Evolutionary conservation across 1,140 invertebrate genomes (phyloP).

Genomic region (Tetragnatha versicolor): DNA sequence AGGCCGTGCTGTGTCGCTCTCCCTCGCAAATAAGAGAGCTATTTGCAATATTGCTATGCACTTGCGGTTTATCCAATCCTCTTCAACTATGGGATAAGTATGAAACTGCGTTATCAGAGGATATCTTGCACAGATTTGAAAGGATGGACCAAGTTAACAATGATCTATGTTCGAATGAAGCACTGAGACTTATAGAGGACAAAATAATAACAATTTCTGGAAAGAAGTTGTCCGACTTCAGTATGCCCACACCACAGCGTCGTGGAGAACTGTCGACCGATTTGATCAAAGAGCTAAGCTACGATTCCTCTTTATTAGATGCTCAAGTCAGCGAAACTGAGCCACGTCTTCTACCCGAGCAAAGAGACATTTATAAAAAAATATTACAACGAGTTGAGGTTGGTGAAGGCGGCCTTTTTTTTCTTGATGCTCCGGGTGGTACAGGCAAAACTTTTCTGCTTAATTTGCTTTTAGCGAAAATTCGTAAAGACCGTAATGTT

Average conservation of each 20-base stretch:
- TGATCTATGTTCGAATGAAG: not conserved
- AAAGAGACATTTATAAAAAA: not conserved
- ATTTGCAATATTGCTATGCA: not conserved
- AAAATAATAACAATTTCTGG: not conserved
- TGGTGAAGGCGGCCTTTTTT: no score
- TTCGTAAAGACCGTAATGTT: no score
- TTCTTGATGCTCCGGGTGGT: no score
- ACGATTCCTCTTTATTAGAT: not conserved
- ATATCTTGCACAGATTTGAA: not conserved
- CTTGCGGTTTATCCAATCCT: no score
- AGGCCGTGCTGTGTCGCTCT: constrained; percentile 27
- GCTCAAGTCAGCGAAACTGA: not conserved
- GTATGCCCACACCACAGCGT: not conserved
- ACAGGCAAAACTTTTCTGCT: no score
- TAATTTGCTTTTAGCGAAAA: no score
- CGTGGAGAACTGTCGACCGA: not conserved
- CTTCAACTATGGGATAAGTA: not conserved
- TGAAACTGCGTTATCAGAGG: not conserved
- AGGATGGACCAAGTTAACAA: not conserved
- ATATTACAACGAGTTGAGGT: not conserved
- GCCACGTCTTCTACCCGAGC: not conserved
- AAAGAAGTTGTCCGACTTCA: not conserved
- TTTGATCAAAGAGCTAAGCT: not conserved
- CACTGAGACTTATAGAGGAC: not conserved
- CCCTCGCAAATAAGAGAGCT: not conserved